These are phyloP conservation scores for Diaprepes abbreviatus DNA, from an alignment of 2,888 invertebrate genomes.

Conservation along the genomic window DNA sequence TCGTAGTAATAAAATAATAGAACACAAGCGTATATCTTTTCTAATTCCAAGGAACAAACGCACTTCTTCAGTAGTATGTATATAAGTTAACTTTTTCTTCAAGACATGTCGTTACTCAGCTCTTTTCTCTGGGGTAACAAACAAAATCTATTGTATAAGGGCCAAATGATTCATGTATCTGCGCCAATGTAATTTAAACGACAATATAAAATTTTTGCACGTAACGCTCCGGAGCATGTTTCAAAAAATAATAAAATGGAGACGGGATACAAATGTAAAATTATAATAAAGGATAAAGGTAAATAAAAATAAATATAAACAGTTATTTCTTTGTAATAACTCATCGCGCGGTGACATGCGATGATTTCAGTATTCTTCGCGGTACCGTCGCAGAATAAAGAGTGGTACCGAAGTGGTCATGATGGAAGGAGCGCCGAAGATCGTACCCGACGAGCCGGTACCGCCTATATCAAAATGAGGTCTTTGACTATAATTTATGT, in stretches of 20 bases:
- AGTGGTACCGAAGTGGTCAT: not conserved
- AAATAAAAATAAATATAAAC: slow-evolving; percentile 38
- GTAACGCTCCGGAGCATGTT: slow-evolving; percentile 38
- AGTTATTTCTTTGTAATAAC: slow-evolving; percentile 32
- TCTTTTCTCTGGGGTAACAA: no score
- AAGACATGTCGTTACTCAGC: no score
- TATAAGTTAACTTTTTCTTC: no score
- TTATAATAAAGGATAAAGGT: slow-evolving; percentile 35
- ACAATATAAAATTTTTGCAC: slow-evolving; percentile 43
- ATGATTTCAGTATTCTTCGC: slow-evolving; percentile 28
- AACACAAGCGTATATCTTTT: no score
- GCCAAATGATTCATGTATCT: no score
- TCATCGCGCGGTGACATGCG: slow-evolving; percentile 25
- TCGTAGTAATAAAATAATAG: no score
- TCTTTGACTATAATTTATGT: not conserved
- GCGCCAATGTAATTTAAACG: slow-evolving; percentile 11
- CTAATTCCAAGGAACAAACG: no score
- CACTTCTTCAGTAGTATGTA: no score
- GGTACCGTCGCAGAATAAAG: not conserved
- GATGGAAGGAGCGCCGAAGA: slow-evolving; percentile 4
- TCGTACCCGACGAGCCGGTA: not conserved
- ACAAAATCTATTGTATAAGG: no score
- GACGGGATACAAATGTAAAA: slow-evolving; percentile 30
- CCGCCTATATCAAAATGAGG: slow-evolving; percentile 13
- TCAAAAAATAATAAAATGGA: slow-evolving; percentile 24